These are phyloP conservation scores for Chelidonichthys spinosus DNA, from an alignment of 2,797 vertebrate genomes.

Conservation along the genomic window DNA sequence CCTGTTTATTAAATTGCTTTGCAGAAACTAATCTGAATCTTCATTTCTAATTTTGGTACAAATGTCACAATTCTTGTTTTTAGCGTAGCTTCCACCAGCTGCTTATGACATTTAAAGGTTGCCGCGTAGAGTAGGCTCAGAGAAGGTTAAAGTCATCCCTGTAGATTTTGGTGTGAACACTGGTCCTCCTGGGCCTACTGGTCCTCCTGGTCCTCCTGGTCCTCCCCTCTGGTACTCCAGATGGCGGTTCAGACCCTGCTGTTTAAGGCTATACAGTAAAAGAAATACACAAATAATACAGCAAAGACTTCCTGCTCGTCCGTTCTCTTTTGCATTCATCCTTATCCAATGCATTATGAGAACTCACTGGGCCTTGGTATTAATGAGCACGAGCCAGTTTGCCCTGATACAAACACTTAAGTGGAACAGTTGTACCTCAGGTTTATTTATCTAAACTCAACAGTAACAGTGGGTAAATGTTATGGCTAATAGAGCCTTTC, in stretches of 20 bases:
- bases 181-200: background rate
- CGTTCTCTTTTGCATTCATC: slow-evolving; percentile 40
- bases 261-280: slow-evolving; percentile 40
- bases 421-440: background rate
- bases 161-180: slow-evolving; percentile 12
- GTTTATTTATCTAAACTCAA: background rate
- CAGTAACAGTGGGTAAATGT: background rate
- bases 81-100: background rate
- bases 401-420: background rate
- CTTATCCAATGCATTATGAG: slow-evolving; percentile 40
- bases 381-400: slow-evolving; percentile 9
- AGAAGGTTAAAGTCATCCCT: background rate
- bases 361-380: slow-evolving; percentile 26
- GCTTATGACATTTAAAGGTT: slow-evolving; percentile 29
- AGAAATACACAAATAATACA: slow-evolving; percentile 14
- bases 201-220: background rate
- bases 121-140: background rate
- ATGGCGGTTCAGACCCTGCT: slow-evolving; percentile 54
- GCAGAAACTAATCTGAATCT: slow-evolving; percentile 1
- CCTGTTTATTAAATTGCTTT: background rate
- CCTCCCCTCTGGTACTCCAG: slow-evolving; percentile 36
- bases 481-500: background rate
- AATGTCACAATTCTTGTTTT: slow-evolving; percentile 27
- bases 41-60: slow-evolving; percentile 26
- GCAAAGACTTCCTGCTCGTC: slow-evolving; percentile 13